Percentiles rank a stretch among this genome's conserved stretches.
These are phyloP conservation scores for Schizopygopsis pylzovi DNA, from an alignment of 2,797 vertebrate species.

Conservation along the genomic window DNA sequence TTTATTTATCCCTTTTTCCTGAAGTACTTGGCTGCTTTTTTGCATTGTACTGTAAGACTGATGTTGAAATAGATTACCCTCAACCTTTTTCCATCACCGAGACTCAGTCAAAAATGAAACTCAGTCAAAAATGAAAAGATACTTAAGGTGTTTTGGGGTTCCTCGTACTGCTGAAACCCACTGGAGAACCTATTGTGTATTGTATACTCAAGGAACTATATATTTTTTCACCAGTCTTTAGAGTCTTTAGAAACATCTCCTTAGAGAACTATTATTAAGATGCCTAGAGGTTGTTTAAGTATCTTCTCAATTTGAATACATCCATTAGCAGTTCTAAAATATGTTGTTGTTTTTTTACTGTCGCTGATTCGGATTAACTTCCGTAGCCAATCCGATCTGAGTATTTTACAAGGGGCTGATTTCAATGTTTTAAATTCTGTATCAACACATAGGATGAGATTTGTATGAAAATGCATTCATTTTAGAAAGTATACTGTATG, in stretches of 20 bases:
- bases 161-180: neutral
- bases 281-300: neutral
- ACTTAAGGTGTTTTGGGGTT: neutral
- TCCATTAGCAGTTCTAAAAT: neutral
- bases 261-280: neutral
- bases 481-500: neutral
- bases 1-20: neutral
- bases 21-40: neutral
- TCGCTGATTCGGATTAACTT: neutral
- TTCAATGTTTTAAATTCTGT: too few relatives aligned
- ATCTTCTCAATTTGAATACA: neutral
- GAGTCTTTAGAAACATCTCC: neutral
- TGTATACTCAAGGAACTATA: neutral
- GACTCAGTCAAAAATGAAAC: neutral
- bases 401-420: neutral
- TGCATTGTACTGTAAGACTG: neutral
- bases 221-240: neutral
- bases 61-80: neutral
- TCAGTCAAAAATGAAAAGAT: neutral
- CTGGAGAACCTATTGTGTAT: neutral
- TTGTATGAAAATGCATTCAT: neutral
- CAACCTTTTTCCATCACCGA: conserved; percentile 5
- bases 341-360: neutral
- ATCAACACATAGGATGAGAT: neutral
- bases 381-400: neutral